A percentile compares a stretch with the other conserved stretches of the same genome.
phyloP scores from a whole-genome alignment of 2,888 invertebrate species.

The Epiblema foenella region DNA sequence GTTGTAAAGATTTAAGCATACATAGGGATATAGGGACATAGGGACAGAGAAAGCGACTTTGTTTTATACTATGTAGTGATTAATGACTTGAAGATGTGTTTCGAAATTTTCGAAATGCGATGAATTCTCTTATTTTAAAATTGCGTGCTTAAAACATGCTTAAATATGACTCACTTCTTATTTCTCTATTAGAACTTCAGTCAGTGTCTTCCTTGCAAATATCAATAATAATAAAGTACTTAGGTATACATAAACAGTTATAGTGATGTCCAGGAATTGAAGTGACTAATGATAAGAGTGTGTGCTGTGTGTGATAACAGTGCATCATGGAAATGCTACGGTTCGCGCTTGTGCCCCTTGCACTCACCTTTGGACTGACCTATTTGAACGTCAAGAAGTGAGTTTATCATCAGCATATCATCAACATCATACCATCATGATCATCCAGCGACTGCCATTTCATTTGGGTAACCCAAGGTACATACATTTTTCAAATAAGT shows the following conservation, averaged over 20 bases:
- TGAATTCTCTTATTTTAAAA: too few species aligned
- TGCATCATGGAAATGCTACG: slow-evolving; percentile 69
- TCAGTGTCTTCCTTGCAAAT: slow-evolving; percentile 33
- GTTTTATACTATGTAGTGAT: too few species aligned
- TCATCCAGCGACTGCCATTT: not conserved
- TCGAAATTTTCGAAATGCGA: too few species aligned
- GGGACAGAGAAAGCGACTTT: too few species aligned
- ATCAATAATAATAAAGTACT: slow-evolving; percentile 13
- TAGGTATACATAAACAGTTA: not conserved
- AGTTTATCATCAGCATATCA: slow-evolving; percentile 50
- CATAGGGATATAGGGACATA: too few species aligned
- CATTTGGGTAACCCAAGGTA: not conserved
- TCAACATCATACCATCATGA: slow-evolving; percentile 3
- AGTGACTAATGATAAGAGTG: slow-evolving; percentile 30
- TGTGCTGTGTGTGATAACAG: slow-evolving; percentile 36
- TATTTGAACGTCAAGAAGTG: slow-evolving; percentile 71
- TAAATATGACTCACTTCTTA: too few species aligned
- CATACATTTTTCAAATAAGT: not conserved
- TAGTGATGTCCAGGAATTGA: slow-evolving; percentile 20
- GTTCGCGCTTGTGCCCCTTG: slow-evolving; percentile 66
- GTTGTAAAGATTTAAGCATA: too few species aligned
- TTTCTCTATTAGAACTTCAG: too few species aligned
- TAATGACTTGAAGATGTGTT: too few species aligned
- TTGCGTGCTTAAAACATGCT: too few species aligned
- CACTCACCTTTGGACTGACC: slow-evolving; percentile 70